A percentile compares a stretch with the other conserved stretches of the same genome.
Conservation (phyloP, 2,888 invertebrate species). For the Eilema caniola region DNA sequence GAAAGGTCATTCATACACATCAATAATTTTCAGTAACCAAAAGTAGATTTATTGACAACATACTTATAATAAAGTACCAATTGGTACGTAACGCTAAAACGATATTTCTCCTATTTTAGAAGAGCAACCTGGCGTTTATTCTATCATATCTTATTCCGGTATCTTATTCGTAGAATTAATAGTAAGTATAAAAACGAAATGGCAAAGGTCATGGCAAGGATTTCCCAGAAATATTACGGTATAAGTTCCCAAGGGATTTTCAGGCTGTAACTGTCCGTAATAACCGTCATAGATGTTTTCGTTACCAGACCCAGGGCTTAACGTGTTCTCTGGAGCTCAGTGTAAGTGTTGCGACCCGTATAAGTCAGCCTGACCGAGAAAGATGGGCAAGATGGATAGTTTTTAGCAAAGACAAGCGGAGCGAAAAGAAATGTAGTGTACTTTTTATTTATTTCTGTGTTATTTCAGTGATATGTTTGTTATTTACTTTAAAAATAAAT, state of each 20-base stretch:
- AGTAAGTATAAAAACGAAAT: background rate
- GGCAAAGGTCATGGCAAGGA: background rate
- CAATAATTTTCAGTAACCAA: no score
- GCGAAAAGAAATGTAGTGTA: background rate
- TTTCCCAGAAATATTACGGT: constrained; percentile 8
- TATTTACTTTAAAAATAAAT: background rate
- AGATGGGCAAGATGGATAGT: background rate
- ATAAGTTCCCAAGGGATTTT: constrained; percentile 17
- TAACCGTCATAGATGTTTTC: constrained; percentile 17
- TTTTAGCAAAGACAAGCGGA: background rate
- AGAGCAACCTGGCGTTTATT: background rate
- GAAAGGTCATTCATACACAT: no score
- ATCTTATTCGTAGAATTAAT: background rate
- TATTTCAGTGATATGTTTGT: background rate
- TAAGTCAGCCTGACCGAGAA: background rate
- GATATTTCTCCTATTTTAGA: background rate
- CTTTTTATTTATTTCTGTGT: background rate
- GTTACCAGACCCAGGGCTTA: constrained; percentile 10
- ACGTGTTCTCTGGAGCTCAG: constrained; percentile 2
- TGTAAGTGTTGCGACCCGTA: background rate
- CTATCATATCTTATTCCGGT: background rate
- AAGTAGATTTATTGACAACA: no score
- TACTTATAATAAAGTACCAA: no score
- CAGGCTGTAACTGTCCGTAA: constrained; percentile 5
- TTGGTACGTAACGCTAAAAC: no score